A percentile compares a stretch with the other conserved stretches of the same genome.
phyloP scores from a whole-genome alignment of 2,888 invertebrate species.

The Seladonia tumulorum region DNA sequence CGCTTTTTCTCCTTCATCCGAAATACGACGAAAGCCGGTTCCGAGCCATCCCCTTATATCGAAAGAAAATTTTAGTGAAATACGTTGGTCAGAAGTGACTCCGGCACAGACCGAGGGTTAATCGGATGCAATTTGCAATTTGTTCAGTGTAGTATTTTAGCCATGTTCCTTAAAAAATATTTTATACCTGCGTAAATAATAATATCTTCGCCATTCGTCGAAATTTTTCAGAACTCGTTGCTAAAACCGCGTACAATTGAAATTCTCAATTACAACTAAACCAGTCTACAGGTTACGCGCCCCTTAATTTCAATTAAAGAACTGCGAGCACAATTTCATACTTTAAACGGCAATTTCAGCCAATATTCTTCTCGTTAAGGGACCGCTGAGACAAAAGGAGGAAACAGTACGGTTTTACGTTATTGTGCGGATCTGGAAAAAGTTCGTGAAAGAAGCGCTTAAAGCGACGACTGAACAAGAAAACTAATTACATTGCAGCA shows the following conservation, averaged over 20 bases:
- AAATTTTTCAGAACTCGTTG: neutral
- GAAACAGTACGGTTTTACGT: conserved; percentile 21
- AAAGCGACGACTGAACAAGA: neutral
- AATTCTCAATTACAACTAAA: neutral
- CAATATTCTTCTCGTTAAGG: neutral
- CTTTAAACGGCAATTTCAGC: neutral
- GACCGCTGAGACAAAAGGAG: neutral
- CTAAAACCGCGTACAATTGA: neutral
- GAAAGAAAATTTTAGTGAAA: no score
- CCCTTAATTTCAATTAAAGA: neutral
- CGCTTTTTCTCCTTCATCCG: no score
- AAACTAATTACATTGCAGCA: neutral
- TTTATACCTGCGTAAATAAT: neutral
- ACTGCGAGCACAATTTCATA: neutral
- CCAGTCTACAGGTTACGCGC: neutral
- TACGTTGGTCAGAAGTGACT: no score
- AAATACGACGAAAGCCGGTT: no score
- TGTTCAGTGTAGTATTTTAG: no score
- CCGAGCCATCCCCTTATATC: no score
- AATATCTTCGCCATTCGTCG: neutral
- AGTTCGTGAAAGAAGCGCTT: neutral
- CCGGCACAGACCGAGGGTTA: no score
- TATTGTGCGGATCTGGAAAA: conserved; percentile 7
- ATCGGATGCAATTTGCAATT: no score
- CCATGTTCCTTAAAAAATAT: no score